These are phyloP conservation scores for Corydoras maculifer DNA, from an alignment of 2,113 vertebrate genomes.

Conservation along the genomic window DNA sequence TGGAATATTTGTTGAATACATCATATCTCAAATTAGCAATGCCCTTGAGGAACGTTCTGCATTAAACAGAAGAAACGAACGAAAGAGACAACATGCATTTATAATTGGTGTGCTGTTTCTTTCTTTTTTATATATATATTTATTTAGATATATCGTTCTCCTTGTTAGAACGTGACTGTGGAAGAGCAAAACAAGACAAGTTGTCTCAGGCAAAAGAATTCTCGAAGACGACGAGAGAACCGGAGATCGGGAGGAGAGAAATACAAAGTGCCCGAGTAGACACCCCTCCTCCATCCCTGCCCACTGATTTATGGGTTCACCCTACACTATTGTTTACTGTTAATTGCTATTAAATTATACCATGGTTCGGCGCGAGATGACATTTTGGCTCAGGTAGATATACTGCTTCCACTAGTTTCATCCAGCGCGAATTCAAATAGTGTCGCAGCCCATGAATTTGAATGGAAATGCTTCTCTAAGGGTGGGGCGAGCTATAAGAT, in stretches of 20 bases:
- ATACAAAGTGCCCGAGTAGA: neutral
- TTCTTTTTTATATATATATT: neutral
- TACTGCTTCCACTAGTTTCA: conserved; percentile 53
- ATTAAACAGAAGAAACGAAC: conserved; percentile 1
- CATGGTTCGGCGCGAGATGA: conserved; percentile 46
- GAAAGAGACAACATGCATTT: conserved; percentile 23
- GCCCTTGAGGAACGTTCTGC: conserved; percentile 15
- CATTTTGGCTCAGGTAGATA: conserved; percentile 60
- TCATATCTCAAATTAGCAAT: conserved; percentile 23
- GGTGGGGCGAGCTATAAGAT: conserved; percentile 38
- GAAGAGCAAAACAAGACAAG: conserved; percentile 24
- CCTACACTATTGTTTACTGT: conserved; percentile 52
- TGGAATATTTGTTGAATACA: conserved; percentile 11
- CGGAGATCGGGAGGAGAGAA: neutral
- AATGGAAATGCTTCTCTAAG: conserved; percentile 62
- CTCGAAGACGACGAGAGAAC: too few relatives aligned
- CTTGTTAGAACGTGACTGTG: conserved; percentile 20
- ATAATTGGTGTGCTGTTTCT: conserved; percentile 22
- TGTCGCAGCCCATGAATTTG: conserved; percentile 63
- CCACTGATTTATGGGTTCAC: conserved; percentile 47
- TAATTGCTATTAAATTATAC: conserved; percentile 58
- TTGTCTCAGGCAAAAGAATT: neutral
- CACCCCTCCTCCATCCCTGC: conserved; percentile 18
- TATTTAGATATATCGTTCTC: conserved; percentile 4
- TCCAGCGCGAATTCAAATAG: conserved; percentile 63